A percentile compares a stretch with the other conserved stretches of the same genome.
These are phyloP conservation scores for Phenacoccus solenopsis DNA, from an alignment of 1,140 invertebrate species.

Conservation along the genomic window DNA sequence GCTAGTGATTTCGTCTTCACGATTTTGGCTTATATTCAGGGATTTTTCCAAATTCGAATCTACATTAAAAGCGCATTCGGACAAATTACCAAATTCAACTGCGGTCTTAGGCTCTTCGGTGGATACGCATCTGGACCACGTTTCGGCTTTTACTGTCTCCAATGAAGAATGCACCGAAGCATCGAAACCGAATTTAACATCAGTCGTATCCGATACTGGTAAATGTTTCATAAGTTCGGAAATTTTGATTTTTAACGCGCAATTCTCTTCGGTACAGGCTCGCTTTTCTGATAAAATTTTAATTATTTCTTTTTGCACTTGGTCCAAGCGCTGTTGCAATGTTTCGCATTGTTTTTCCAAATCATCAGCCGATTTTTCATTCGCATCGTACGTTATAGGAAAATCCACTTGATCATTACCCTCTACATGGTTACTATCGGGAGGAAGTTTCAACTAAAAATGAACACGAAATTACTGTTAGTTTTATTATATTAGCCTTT, in stretches of 20 bases:
- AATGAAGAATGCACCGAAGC: not conserved
- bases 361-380: constrained; percentile 18
- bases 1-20: not conserved
- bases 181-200: not conserved
- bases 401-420: too few species aligned
- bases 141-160: not conserved
- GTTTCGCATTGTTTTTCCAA: constrained; percentile 27
- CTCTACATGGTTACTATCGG: not conserved
- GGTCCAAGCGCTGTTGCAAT: constrained; percentile 18
- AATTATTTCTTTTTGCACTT: constrained; percentile 29
- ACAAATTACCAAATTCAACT: not conserved
- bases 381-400: not conserved
- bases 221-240: constrained; percentile 21
- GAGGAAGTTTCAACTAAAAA: not conserved
- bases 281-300: constrained; percentile 31
- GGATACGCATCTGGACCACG: not conserved
- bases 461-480: too few species aligned
- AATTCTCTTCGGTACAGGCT: constrained; percentile 29
- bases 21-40: not conserved
- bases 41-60: not conserved
- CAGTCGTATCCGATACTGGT: not conserved
- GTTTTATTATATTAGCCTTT: too few species aligned
- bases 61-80: not conserved
- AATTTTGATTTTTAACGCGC: constrained; percentile 26
- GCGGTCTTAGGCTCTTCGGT: not conserved